Base-by-base conservation (phyloP, 2,113 vertebrate species). In the Piprites chloris region DNA sequence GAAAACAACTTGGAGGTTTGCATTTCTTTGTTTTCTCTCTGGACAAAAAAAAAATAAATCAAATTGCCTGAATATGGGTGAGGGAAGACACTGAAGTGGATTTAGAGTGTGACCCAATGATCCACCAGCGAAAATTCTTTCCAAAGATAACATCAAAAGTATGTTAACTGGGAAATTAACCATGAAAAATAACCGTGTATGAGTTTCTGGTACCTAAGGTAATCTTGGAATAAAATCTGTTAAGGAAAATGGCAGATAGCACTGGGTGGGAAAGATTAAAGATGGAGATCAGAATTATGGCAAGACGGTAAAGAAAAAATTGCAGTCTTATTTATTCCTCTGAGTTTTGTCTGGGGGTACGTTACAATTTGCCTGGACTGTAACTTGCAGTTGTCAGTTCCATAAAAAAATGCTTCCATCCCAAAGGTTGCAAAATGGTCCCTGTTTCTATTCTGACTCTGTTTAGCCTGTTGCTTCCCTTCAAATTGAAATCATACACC, bases 111-210 rank as follows among this genome's bases (percentile, higher is more conserved):
- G 75, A 75, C 41, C 16, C 11, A 41, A 3, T 27, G 19, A 42
- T 47, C 33, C 73, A 52, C 16, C 18, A 78, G 17, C 56, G 14
- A 30, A 15, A 62, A 9, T 15, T 66, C 5, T 86, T 86, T 89
- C 62, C 13, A 86, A 73, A 84, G 35, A 8, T 49, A 63, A 7
- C 12, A 47, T 62, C 15, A 30, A 16, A 46, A 81, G 27, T 47
- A 35, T 19, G 11, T 7, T 84, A 77, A 77, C 21, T 26, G 58
- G 61, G 42, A 55, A 62, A 63, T 86, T 65, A 62, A n/a, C 22
- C 26, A 18, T 2, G 0, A n/a, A n/a, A n/a, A n/a, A n/a, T n/a
- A n/a, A n/a, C 6, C 37, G 9, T 11, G 3, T 42, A 30, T 49
- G 27, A 58, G 22, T 69, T 86, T 12, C 27, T 46, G 14, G 33